phyloP scores from a whole-genome alignment of 2,888 invertebrate species.

The Penaeus monodon region DNA sequence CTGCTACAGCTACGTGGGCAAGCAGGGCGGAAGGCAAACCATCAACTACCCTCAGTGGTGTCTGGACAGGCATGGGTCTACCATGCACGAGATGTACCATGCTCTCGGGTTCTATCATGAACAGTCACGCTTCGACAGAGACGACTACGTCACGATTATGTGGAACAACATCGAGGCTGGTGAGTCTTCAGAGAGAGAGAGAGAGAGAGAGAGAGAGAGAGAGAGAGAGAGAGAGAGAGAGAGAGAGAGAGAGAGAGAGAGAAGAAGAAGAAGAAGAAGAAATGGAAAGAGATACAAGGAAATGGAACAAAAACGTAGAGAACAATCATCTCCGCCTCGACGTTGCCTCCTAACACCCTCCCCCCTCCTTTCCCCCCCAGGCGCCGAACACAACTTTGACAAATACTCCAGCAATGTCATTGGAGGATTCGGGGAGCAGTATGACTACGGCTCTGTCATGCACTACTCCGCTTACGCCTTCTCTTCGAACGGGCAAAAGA shows the following conservation, averaged over 20 bases:
- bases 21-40: slow-evolving; percentile 76
- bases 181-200: slow-evolving; percentile 67
- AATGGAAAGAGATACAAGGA: background rate
- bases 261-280: background rate
- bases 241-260: background rate
- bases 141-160: slow-evolving; percentile 78
- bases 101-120: slow-evolving; percentile 60
- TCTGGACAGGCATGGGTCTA: slow-evolving; percentile 77
- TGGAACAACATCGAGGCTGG: slow-evolving; percentile 80
- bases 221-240: background rate
- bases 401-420: slow-evolving; percentile 78
- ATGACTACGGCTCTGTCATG: slow-evolving; percentile 82
- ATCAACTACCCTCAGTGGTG: slow-evolving; percentile 56
- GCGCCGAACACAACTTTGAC: slow-evolving; percentile 74
- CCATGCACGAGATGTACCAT: slow-evolving; percentile 55
- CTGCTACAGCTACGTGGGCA: slow-evolving; percentile 80
- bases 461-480: slow-evolving; percentile 80
- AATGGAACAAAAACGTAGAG: background rate
- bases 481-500: slow-evolving; percentile 75
- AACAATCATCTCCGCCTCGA: too few relatives aligned
- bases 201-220: background rate
- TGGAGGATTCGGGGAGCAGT: slow-evolving; percentile 77
- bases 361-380: slow-evolving; percentile 12
- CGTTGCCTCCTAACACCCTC: background rate
- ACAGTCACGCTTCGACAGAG: slow-evolving; percentile 55